A percentile compares a stretch with the other conserved stretches of the same genome.
phyloP scores from a whole-genome alignment of 2,888 invertebrate genomes.

The Eupithecia tripunctaria region DNA sequence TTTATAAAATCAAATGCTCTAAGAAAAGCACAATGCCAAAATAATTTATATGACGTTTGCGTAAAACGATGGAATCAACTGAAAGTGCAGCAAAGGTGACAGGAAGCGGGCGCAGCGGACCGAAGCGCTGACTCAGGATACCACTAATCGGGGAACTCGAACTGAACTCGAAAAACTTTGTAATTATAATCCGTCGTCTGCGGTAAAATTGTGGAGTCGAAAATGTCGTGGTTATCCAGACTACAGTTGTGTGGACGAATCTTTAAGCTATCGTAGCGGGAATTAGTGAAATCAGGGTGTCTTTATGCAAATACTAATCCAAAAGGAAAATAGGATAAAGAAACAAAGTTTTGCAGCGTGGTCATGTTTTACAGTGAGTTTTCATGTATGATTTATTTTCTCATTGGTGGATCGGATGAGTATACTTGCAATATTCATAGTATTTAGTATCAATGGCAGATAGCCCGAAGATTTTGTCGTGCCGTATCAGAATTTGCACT shows the following conservation, averaged over 20 bases:
- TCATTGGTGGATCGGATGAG: background rate
- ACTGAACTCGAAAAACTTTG: conserved; percentile 26
- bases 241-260: background rate
- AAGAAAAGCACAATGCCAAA: conserved; percentile 25
- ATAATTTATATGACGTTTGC: conserved; percentile 61
- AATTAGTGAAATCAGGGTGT: background rate
- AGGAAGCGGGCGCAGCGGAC: conserved; percentile 78
- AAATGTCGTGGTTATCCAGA: background rate
- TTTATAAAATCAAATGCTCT: background rate
- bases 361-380: background rate
- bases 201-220: background rate
- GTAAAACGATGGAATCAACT: conserved; percentile 80
- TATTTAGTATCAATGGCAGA: background rate
- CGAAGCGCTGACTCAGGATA: conserved; percentile 52
- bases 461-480: too few relatives aligned
- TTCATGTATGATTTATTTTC: background rate
- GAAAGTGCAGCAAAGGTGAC: conserved; percentile 81
- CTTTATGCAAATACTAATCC: background rate
- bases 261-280: background rate
- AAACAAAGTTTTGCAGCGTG: background rate
- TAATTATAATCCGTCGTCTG: conserved; percentile 1
- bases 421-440: background rate
- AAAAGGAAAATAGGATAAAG: background rate
- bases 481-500: too few relatives aligned
- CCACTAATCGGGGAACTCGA: conserved; percentile 61